phyloP scores from a whole-genome alignment of 2,113 vertebrate species.

The Mesoclemmys tuberculata region DNA sequence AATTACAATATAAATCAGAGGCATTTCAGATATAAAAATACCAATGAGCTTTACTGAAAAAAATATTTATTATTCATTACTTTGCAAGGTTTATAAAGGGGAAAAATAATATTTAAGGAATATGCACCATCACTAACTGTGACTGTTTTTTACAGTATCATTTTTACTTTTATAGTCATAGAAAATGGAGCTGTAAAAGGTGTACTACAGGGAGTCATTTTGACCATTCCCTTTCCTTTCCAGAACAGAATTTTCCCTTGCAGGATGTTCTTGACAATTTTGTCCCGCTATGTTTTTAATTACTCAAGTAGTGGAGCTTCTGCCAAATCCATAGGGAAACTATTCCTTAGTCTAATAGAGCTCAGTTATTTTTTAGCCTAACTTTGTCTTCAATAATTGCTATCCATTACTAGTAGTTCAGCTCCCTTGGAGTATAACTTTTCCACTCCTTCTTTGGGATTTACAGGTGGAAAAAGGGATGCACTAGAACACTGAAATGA shows the following conservation, averaged over 20 bases:
- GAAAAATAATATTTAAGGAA: neutral
- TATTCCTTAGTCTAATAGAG: neutral
- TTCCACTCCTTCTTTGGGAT: neutral
- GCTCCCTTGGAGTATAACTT: neutral
- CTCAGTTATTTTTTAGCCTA: neutral
- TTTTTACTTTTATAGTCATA: neutral
- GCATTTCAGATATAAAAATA: neutral
- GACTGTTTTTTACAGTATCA: neutral
- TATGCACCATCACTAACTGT: neutral
- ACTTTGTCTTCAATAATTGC: neutral
- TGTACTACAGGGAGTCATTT: neutral
- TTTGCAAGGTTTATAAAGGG: neutral
- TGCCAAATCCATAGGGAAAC: neutral
- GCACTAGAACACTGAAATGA: neutral
- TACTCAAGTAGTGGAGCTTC: neutral
- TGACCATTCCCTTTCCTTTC: neutral
- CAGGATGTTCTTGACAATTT: neutral
- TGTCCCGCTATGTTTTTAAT: neutral
- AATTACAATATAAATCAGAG: constrained; percentile 23
- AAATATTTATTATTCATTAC: neutral
- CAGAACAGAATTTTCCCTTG: neutral
- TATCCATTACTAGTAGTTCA: fast-evolving
- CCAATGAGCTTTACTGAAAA: neutral
- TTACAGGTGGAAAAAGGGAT: neutral
- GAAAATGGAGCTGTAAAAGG: neutral